Evolutionary conservation across 2,797 vertebrate species (phyloP).

Genomic region (Artibeus jamaicensis): DNA sequence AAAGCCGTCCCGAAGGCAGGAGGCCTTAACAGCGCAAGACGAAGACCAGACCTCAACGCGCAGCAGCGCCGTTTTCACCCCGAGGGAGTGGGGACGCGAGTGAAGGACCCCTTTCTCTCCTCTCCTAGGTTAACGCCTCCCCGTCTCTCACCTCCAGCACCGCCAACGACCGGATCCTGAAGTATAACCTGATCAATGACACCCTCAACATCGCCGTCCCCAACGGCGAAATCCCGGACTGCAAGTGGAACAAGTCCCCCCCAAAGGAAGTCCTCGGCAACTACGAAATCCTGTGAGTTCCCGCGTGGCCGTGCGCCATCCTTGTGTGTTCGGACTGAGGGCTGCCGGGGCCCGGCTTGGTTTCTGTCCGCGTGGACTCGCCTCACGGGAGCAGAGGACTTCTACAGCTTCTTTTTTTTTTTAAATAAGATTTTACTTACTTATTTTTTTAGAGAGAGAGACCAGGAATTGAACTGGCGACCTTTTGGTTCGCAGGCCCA

Average conservation of each 20-base stretch:
- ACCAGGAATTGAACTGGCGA: too few relatives aligned
- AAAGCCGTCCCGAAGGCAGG: neutral
- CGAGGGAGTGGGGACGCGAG: accelerated
- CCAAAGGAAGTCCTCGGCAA: slow-evolving; percentile 94
- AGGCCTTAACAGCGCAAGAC: accelerated
- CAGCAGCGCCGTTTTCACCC: accelerated
- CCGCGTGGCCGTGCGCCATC: accelerated
- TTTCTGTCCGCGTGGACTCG: accelerated
- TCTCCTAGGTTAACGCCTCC: slow-evolving; percentile 94
- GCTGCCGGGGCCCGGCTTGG: accelerated
- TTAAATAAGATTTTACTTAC: too few relatives aligned
- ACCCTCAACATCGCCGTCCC: slow-evolving; percentile 97
- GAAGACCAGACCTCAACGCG: accelerated
- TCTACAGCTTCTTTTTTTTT: too few relatives aligned
- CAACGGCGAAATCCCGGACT: slow-evolving; percentile 95
- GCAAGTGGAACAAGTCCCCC: slow-evolving; percentile 94
- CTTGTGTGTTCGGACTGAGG: neutral
- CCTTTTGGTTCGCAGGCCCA: too few relatives aligned
- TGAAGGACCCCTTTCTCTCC: neutral
- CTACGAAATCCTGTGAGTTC: slow-evolving; percentile 96
- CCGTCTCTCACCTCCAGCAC: slow-evolving; percentile 98
- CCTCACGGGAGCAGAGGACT: neutral
- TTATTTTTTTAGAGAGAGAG: too few relatives aligned
- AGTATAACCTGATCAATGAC: slow-evolving; percentile 99
- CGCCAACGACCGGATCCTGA: slow-evolving; percentile 97